A percentile compares a stretch with the other conserved stretches of the same genome.
Conservation (phyloP, 2,797 vertebrate species). For the Amazonetta brasiliensis region DNA sequence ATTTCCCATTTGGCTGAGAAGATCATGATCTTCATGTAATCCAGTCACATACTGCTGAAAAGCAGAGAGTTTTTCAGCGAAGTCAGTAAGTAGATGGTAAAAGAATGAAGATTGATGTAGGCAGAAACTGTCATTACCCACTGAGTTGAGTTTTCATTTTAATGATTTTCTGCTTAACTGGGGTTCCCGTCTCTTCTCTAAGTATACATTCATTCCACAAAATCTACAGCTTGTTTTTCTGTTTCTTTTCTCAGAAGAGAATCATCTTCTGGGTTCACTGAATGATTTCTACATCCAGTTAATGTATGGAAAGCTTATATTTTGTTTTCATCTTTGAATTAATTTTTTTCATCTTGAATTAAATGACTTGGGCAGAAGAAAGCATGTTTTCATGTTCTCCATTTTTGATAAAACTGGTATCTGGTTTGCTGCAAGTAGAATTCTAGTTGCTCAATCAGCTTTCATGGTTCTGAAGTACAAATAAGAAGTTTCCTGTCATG, state of each 20-base stretch:
- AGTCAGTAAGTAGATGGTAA: not conserved
- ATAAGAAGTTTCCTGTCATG: not conserved
- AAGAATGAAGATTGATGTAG: not conserved
- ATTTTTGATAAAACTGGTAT: not conserved
- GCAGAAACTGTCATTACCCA: not conserved
- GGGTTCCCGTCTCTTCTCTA: not conserved
- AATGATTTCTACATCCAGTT: not conserved
- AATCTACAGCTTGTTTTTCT: not conserved
- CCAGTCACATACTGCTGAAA: not conserved
- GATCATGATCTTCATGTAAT: rapidly evolving
- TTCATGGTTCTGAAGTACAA: not conserved
- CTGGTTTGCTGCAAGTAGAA: not conserved
- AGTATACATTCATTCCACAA: not conserved
- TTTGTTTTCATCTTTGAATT: not conserved
- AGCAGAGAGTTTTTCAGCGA: not conserved
- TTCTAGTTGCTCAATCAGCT: not conserved
- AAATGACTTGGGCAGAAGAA: not conserved
- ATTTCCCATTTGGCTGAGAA: not conserved
- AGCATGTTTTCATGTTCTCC: not conserved
- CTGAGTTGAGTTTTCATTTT: not conserved
- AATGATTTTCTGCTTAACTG: not conserved
- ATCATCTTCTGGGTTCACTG: not conserved
- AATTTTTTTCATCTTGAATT: not conserved
- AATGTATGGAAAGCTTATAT: not conserved
- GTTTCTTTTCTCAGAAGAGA: not conserved